phyloP scores from a whole-genome alignment of 2,888 invertebrate species.

The Drosophila robusta region DNA sequence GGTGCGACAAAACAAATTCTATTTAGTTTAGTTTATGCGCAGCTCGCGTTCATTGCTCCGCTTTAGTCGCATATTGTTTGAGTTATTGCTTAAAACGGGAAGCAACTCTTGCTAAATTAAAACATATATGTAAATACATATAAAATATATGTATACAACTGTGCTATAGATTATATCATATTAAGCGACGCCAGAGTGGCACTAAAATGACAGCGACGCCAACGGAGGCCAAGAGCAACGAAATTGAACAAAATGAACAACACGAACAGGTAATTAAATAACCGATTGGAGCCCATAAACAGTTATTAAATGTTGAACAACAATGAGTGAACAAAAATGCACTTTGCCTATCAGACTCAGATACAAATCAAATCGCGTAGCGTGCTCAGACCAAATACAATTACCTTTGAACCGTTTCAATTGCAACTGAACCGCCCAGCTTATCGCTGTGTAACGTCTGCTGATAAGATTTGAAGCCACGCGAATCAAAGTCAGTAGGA shows the following conservation, averaged over 20 bases:
- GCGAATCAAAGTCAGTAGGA: slow-evolving; percentile 57
- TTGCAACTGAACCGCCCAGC: slow-evolving; percentile 35
- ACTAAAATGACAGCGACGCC: slow-evolving; percentile 44
- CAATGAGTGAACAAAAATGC: background rate
- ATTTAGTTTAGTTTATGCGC: slow-evolving; percentile 60
- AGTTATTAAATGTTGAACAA: slow-evolving; percentile 25
- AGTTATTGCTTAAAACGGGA: background rate
- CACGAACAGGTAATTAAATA: slow-evolving; percentile 64
- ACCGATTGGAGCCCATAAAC: slow-evolving; percentile 25
- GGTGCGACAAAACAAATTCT: slow-evolving; percentile 18
- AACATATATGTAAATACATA: slow-evolving; percentile 15
- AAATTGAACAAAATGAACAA: slow-evolving; percentile 22
- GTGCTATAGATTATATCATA: slow-evolving; percentile 13
- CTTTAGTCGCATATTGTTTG: slow-evolving; percentile 1
- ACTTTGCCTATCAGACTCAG: slow-evolving; percentile 23
- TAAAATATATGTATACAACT: slow-evolving; percentile 9
- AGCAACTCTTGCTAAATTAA: slow-evolving; percentile 10
- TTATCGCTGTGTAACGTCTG: slow-evolving; percentile 43
- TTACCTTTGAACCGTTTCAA: slow-evolving; percentile 50
- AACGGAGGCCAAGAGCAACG: slow-evolving; percentile 8
- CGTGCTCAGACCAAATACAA: background rate
- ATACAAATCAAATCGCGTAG: slow-evolving; percentile 10
- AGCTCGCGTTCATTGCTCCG: slow-evolving; percentile 34
- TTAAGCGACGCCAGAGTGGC: slow-evolving; percentile 12
- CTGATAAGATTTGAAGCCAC: slow-evolving; percentile 57